These are phyloP conservation scores for Drosophila phalerata DNA, from an alignment of 2,888 invertebrate species.

Conservation along the genomic window DNA sequence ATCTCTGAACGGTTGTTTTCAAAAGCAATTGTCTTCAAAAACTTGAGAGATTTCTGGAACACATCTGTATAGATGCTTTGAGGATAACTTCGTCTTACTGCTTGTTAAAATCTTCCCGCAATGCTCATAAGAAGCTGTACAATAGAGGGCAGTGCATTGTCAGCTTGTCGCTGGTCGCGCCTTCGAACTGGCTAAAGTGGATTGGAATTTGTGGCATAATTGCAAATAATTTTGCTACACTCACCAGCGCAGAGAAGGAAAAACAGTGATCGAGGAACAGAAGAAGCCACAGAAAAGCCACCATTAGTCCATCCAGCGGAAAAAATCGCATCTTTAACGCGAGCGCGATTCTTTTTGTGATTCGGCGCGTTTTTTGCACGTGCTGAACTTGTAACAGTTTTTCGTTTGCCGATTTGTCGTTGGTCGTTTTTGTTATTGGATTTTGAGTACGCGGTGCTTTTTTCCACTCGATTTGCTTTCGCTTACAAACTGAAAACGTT, in stretches of 20 bases:
- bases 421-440: conserved; percentile 21
- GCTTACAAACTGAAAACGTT: conserved; percentile 75
- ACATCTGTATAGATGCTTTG: neutral
- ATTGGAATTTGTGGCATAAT: neutral
- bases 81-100: neutral
- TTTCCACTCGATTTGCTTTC: conserved; percentile 54
- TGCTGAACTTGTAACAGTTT: conserved; percentile 74
- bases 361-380: conserved; percentile 16
- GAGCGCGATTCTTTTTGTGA: conserved; percentile 7
- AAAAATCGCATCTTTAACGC: conserved; percentile 28
- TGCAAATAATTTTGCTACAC: neutral
- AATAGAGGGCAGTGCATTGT: neutral
- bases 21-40: no score
- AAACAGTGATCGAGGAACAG: neutral
- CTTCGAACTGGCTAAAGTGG: conserved; percentile 12
- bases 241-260: neutral
- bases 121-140: conserved; percentile 18
- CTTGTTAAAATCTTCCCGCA: neutral
- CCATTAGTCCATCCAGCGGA: neutral
- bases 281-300: conserved; percentile 1
- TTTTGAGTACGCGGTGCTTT: conserved; percentile 38
- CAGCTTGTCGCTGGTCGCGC: neutral
- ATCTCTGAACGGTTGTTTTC: no score
- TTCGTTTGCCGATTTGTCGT: conserved; percentile 64
- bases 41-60: no score